phyloP scores from a whole-genome alignment of 2,797 vertebrate genomes.

The Mionectes olivaceus region DNA sequence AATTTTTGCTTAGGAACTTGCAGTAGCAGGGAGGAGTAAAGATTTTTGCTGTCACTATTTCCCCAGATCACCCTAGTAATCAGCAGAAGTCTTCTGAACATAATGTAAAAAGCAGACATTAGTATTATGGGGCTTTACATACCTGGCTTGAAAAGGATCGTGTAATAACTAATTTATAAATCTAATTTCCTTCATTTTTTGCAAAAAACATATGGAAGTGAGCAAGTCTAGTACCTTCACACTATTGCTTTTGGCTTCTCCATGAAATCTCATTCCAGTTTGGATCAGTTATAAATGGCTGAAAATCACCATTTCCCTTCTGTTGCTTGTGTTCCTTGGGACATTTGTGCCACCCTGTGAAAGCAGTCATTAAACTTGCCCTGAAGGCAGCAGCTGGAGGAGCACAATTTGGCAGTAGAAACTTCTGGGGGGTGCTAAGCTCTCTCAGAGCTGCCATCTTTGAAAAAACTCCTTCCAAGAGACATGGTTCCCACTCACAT shows the following conservation, averaged over 20 bases:
- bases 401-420: not conserved
- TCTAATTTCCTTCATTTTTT: not conserved
- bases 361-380: not conserved
- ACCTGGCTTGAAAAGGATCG: not conserved
- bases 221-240: not conserved
- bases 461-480: not conserved
- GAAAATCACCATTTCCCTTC: conserved; percentile 7
- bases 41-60: not conserved
- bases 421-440: not conserved
- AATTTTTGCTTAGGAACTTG: not conserved
- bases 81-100: not conserved
- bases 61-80: not conserved
- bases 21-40: not conserved
- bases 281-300: not conserved
- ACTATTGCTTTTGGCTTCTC: conserved; percentile 33
- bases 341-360: not conserved
- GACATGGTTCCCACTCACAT: fast-evolving
- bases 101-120: not conserved
- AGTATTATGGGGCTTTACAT: not conserved
- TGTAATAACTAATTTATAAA: not conserved
- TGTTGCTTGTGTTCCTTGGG: not conserved
- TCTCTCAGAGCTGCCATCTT: not conserved
- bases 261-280: conserved; percentile 4
- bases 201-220: not conserved
- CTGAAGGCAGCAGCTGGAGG: not conserved